Evolutionary conservation across 2,888 invertebrate genomes (phyloP).

Genomic region (Parapristionchus giblindavisi): DNA sequence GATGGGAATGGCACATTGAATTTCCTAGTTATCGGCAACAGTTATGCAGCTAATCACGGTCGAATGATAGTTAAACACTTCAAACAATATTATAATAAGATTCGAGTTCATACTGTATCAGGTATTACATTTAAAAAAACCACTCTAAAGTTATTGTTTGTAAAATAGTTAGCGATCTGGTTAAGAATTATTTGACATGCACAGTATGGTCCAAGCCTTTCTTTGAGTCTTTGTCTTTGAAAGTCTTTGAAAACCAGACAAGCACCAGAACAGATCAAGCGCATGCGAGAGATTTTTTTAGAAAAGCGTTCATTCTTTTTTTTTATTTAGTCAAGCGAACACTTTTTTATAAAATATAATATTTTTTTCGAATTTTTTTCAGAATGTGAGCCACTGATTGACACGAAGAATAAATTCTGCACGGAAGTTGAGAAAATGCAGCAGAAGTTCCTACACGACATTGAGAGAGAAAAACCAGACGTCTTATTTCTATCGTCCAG

Average conservation of each 20-base stretch:
- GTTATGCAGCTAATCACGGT: conserved; percentile 20
- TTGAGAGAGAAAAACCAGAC: conserved; percentile 10
- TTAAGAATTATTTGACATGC: too few relatives aligned
- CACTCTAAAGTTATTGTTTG: too few relatives aligned
- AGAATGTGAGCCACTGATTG: conserved; percentile 27
- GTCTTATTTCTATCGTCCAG: conserved; percentile 12
- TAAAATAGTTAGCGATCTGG: too few relatives aligned
- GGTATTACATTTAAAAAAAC: too few relatives aligned
- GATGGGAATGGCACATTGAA: neutral
- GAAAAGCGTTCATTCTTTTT: neutral
- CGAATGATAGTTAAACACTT: conserved; percentile 19
- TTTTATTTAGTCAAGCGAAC: neutral
- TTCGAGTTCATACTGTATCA: conserved; percentile 12
- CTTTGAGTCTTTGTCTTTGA: neutral
- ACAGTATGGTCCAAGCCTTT: too few relatives aligned
- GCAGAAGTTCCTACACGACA: conserved; percentile 15
- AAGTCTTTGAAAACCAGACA: neutral
- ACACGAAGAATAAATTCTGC: neutral
- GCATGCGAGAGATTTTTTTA: neutral
- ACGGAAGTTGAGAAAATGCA: neutral
- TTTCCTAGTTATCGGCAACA: conserved; percentile 14
- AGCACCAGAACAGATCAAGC: neutral
- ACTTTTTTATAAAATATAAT: neutral
- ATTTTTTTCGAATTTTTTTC: neutral
- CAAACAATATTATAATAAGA: conserved; percentile 5